phyloP scores from a whole-genome alignment of 1,140 invertebrate genomes.

The Papilio glaucus region DNA sequence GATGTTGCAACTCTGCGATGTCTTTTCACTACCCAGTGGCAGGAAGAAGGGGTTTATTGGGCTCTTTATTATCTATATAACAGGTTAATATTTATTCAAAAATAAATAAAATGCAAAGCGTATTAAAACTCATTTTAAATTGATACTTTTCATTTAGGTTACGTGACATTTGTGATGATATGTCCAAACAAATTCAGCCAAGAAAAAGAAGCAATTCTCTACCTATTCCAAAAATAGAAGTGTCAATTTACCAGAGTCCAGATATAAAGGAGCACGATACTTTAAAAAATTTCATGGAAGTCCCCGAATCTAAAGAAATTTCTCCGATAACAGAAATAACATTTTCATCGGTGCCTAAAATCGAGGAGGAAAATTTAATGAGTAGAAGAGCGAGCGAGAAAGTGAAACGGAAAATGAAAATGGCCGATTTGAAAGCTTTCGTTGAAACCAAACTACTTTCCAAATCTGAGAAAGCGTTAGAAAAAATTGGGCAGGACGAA shows the following conservation, averaged over 20 bases:
- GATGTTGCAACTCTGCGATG: constrained; percentile 98
- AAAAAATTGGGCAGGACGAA: constrained; percentile 93
- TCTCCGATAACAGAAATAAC: constrained; percentile 81
- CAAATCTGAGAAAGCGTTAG: constrained; percentile 94
- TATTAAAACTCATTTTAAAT: constrained; percentile 18
- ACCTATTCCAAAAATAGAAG: constrained; percentile 96
- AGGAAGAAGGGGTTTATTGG: constrained; percentile 99
- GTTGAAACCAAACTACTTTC: constrained; percentile 95
- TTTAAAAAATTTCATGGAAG: constrained; percentile 90
- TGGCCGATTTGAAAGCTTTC: constrained; percentile 94
- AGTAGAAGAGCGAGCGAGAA: constrained; percentile 90
- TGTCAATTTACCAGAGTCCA: constrained; percentile 91
- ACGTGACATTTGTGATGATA: constrained; percentile 91
- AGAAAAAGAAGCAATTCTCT: constrained; percentile 94
- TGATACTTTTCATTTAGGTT: constrained; percentile 83
- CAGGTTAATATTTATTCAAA: constrained; percentile 83
- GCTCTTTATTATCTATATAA: constrained; percentile 96
- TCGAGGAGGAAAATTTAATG: constrained; percentile 84
- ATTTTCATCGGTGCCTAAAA: constrained; percentile 76
- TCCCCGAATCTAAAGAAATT: constrained; percentile 87
- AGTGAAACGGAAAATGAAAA: constrained; percentile 93
- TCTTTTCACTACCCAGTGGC: constrained; percentile 98
- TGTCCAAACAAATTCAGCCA: constrained; percentile 88
- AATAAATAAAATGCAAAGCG: background rate
- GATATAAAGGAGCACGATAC: constrained; percentile 88